Base-by-base conservation (phyloP, 2,113 vertebrate species). In the Ceratotherium simum region DNA sequence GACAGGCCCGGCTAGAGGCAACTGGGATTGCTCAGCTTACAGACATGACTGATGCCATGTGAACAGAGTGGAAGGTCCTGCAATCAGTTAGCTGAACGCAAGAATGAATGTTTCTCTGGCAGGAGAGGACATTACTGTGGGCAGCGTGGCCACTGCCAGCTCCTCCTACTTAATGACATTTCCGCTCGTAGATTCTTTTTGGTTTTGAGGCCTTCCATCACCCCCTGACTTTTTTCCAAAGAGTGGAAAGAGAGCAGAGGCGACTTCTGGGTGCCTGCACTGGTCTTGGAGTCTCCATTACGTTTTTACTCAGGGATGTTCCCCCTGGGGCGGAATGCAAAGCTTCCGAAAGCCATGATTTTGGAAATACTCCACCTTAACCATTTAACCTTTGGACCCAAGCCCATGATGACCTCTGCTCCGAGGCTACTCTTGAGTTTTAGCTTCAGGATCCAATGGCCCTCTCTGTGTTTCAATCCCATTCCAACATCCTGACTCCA, bases 11-110 rank as follows among this genome's bases (percentile, higher is more conserved):
- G 31, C 39, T 31, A 4, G 21, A 33, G 9, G 36, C 31, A n/a
- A 5, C 62, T 72, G 6, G 5, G 76, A n/a, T 21, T 21, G 3
- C 31, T 10, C 14, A 25, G 64, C 42, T 33, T 3, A 1, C 5
- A 5, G 75, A 6, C 0, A 4, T 21, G 25, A n/a, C 12, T 0
- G 48, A 27, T 10, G 58, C 46, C 60, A 27, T 27, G 42, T 23
- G 2, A 23, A 11, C 1, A 7, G 2, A 33, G 23, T 1, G 21
- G 27, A 39, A 42, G 17, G 6, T 1, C 62, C 56, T 33, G 31
- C 16, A 0, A 11, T 33, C 6, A 1, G 6, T 27, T 23, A 6
- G n/a, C 17, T 14, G 36, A 58, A 6, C 2, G 0, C 18, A 48
- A 62, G 51, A 23, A 10, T 5, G 36, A 39, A 11, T 2, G 11